Evolutionary conservation across 2,113 vertebrate genomes (phyloP).

Genomic region (Todiramphus chloris): DNA sequence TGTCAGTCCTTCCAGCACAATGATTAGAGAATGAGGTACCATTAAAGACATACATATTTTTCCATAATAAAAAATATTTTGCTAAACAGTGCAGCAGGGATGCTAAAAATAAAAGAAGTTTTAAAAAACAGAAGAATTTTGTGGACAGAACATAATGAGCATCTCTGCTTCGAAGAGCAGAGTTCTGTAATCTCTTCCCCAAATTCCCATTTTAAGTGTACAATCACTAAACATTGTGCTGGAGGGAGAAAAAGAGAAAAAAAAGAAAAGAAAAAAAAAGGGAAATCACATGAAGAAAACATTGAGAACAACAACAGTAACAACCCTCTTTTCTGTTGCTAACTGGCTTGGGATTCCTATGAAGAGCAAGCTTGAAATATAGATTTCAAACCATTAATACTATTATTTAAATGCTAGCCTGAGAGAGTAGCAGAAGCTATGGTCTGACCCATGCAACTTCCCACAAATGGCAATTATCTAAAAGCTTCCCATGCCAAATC

Average conservation of each 20-base stretch:
- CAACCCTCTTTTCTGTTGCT: background rate
- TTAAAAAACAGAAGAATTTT: background rate
- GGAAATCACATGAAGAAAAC: background rate
- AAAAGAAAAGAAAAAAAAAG: background rate
- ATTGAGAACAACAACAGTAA: background rate
- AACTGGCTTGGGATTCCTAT: background rate
- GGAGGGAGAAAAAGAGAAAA: too few relatives aligned
- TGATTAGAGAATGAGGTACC: background rate
- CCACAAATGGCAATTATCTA: slow-evolving; percentile 36
- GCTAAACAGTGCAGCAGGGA: background rate
- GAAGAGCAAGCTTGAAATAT: background rate
- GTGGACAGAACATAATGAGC: background rate
- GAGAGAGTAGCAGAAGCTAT: background rate
- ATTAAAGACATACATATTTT: background rate
- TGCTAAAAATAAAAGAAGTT: background rate
- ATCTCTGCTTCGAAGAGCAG: background rate
- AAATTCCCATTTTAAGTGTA: background rate
- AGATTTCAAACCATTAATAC: slow-evolving; percentile 29
- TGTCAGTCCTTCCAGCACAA: background rate
- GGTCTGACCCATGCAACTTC: slow-evolving; percentile 10
- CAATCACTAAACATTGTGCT: background rate
- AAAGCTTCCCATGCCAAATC: slow-evolving; percentile 50
- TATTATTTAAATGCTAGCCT: slow-evolving; percentile 32
- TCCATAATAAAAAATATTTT: background rate
- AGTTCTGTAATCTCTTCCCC: background rate